Conservation (phyloP, 2,888 invertebrate genomes). For the Ischnura elegans region DNA sequence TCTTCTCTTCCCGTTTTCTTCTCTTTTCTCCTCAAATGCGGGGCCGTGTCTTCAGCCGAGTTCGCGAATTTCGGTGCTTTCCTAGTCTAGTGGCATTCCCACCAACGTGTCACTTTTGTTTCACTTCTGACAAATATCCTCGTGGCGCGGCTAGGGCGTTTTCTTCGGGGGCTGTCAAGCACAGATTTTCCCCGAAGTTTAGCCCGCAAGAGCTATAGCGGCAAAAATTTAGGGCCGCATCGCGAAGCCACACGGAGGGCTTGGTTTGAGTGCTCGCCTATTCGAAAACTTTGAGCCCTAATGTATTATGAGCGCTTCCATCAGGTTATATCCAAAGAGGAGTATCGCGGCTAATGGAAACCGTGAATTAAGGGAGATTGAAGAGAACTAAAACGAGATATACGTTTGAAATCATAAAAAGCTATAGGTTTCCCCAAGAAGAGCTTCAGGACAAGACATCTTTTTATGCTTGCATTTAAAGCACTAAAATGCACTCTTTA, state of each 20-base stretch:
- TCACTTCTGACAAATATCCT: conserved; percentile 49
- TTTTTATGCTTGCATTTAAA: no score
- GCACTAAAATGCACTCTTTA: no score
- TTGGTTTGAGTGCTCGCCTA: no score
- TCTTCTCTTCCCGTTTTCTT: background rate
- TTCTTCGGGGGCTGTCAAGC: background rate
- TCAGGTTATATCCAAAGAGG: no score
- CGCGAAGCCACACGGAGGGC: background rate
- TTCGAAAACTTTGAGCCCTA: no score
- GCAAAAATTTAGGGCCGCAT: background rate
- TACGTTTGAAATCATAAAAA: no score
- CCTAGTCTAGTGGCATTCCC: conserved; percentile 1
- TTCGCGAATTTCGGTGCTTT: conserved; percentile 59
- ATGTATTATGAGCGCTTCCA: no score
- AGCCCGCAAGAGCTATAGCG: background rate
- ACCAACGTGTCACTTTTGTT: conserved; percentile 43
- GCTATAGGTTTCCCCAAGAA: no score
- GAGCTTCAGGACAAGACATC: no score
- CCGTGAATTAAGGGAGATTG: no score
- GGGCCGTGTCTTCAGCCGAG: conserved; percentile 41
- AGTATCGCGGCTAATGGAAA: no score
- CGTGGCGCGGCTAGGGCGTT: background rate
- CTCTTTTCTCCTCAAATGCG: background rate
- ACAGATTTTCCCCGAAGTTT: background rate
- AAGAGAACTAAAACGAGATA: no score